phyloP scores from a whole-genome alignment of 2,797 vertebrate species.

The Astyanax mexicanus region DNA sequence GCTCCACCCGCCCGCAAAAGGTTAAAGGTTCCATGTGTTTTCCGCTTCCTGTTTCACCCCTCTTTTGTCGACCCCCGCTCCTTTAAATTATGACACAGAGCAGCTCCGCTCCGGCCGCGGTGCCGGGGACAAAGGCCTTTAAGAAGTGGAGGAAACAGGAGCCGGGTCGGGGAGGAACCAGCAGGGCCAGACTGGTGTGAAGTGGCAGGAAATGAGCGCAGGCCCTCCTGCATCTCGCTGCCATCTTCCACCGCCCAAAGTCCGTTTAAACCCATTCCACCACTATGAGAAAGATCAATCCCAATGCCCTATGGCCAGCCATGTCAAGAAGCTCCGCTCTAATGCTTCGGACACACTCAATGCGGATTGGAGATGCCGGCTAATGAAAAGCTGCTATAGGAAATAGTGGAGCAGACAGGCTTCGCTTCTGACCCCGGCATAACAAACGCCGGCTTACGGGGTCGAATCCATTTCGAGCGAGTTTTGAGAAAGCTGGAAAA shows the following conservation, averaged over 20 bases:
- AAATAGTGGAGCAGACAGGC: not conserved
- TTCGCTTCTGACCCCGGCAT: not conserved
- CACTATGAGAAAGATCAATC: constrained; percentile 6
- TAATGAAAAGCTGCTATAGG: constrained; percentile 1
- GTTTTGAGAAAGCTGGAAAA: not conserved
- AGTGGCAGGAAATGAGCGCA: constrained; percentile 72
- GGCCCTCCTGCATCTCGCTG: constrained; percentile 12
- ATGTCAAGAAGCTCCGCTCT: constrained; percentile 11
- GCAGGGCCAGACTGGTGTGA: constrained; percentile 68
- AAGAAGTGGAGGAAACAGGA: constrained; percentile 70
- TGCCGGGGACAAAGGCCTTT: constrained; percentile 55
- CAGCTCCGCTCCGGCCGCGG: constrained; percentile 51
- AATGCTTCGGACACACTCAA: not conserved
- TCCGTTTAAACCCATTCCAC: constrained; percentile 2
- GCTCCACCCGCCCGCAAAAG: constrained; percentile 54
- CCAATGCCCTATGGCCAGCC: not conserved
- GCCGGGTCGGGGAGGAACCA: constrained; percentile 64
- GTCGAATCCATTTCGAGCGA: not conserved
- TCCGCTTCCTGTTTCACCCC: constrained; percentile 60
- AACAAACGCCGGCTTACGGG: not conserved
- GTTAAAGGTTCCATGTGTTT: constrained; percentile 77
- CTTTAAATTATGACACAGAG: constrained; percentile 62
- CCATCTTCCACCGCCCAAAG: constrained; percentile 1
- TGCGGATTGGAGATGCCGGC: not conserved
- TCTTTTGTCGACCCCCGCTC: constrained; percentile 52